These are phyloP conservation scores for Heliconius melpomene DNA, from an alignment of 1,140 invertebrate genomes.

Conservation along the genomic window DNA sequence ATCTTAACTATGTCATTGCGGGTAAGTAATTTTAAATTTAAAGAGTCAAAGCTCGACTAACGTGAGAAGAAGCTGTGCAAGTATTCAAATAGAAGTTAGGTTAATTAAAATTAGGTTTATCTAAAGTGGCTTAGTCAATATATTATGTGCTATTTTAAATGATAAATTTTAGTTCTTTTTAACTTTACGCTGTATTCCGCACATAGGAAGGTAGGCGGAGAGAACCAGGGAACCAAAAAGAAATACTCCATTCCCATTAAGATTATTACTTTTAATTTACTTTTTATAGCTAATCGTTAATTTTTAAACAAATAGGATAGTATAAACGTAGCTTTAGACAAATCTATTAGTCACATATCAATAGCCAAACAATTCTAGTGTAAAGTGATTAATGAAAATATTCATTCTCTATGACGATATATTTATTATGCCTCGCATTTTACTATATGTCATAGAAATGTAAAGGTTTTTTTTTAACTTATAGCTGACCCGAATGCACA, in stretches of 20 bases:
- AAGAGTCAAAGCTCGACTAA: not conserved
- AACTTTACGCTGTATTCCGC: not conserved
- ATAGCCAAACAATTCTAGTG: conserved; percentile 22
- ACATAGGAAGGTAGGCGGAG: not conserved
- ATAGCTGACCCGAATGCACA: not conserved
- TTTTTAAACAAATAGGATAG: not conserved
- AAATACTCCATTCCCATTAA: not conserved
- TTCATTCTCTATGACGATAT: conserved; percentile 14
- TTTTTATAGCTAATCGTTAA: not conserved
- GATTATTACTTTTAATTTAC: no score
- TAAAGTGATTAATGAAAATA: conserved; percentile 25
- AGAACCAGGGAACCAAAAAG: not conserved
- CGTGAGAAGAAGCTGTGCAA: not conserved
- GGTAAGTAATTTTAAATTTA: not conserved
- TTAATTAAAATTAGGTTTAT: not conserved
- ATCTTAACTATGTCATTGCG: not conserved
- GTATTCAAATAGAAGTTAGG: not conserved
- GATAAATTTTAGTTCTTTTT: not conserved
- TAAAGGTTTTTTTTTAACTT: not conserved
- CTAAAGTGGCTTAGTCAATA: not conserved
- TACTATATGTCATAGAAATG: not conserved
- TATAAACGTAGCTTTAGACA: conserved; percentile 21
- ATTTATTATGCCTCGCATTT: not conserved
- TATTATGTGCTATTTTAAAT: not conserved
- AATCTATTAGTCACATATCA: conserved; percentile 21